Conservation (phyloP, 37 sponge, comb jelly and placozoan genomes). For the Amphimedon queenslandica region DNA sequence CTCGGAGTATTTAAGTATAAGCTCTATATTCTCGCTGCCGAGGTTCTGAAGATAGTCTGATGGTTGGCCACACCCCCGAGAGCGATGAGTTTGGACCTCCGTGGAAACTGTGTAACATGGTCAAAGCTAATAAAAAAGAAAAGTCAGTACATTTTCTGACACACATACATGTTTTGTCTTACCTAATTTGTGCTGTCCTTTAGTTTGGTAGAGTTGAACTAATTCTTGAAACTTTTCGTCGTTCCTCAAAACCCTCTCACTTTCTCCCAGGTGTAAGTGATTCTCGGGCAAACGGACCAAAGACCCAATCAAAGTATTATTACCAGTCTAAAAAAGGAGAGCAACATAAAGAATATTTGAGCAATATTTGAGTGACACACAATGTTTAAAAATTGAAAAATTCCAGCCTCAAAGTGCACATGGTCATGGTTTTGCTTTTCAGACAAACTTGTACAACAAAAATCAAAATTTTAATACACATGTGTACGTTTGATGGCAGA, state of each 20-base stretch:
- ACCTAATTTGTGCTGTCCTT: constrained; percentile 65
- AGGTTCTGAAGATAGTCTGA: constrained; percentile 80
- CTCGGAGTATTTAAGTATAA: too few species aligned
- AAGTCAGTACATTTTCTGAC: too few species aligned
- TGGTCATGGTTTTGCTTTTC: background rate
- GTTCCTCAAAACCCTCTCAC: constrained; percentile 65
- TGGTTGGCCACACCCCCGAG: constrained; percentile 46
- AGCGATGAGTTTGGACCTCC: constrained; percentile 23
- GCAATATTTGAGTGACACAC: background rate
- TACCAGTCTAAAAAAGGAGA: constrained; percentile 29
- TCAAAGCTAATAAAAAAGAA: constrained; percentile 29
- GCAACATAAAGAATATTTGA: background rate
- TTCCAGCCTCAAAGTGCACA: background rate
- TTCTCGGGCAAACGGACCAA: constrained; percentile 78
- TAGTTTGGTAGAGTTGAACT: constrained; percentile 72
- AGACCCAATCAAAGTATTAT: constrained; percentile 73
- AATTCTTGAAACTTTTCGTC: constrained; percentile 62
- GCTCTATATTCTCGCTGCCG: too few species aligned
- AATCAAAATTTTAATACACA: background rate
- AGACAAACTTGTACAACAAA: background rate
- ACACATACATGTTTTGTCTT: too few species aligned
- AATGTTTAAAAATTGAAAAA: too few species aligned
- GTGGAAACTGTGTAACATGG: constrained; percentile 33
- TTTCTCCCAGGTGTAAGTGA: constrained; percentile 57
- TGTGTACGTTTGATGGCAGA: background rate